Base-by-base conservation (phyloP, 2,113 vertebrate species). In the Clinocottus analis region DNA sequence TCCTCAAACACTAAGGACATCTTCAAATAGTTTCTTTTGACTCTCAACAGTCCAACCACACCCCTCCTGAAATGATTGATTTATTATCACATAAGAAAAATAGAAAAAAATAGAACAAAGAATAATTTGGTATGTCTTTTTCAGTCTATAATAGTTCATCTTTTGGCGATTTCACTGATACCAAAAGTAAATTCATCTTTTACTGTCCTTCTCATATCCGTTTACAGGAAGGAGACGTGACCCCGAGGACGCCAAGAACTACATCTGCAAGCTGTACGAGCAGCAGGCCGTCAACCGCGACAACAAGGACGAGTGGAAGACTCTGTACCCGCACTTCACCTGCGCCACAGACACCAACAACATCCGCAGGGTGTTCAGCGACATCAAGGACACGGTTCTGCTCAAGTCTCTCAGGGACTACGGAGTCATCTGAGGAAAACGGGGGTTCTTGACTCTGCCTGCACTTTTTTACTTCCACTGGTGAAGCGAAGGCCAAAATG, bases 261-360 rank as follows among this genome's bases (percentile, higher is more conserved):
- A 93, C 87, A 97, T 98, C 77, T 75, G 73, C 19, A 89, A 93
- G 64, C 76, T 96, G 94, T 98, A 97, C 73, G 87, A 92, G 85
- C 85, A 91, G 31, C 89, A 94, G 82, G 91, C 92, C 10, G 21
- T 83, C 35, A 92, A 80, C 78, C 81, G 27, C 0, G 90, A 93
- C 25, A 90, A 75, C 0, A 75, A 72, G 65, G 88, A 88, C 17
- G 85, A 87, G 56, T 72, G 85, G 77, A 95, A 95, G 85, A 88
- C 79, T 0, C 80, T 97, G 55, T 98, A 96, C 82, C 88, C 91
- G 1, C 97, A 97, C 93, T 97, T 95, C 92, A 97, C 97, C 73
- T 98, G 97, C 5, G 97, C 97, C 88, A 98, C 97, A 0, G 97
- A 98, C 92, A 97, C 96, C 33, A 93, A 94, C 87, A 97, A 96